Percentiles rank a stretch among this genome's conserved stretches.
Evolutionary conservation across 2,113 vertebrate species (phyloP).

Genomic region (Varanus komodoensis): DNA sequence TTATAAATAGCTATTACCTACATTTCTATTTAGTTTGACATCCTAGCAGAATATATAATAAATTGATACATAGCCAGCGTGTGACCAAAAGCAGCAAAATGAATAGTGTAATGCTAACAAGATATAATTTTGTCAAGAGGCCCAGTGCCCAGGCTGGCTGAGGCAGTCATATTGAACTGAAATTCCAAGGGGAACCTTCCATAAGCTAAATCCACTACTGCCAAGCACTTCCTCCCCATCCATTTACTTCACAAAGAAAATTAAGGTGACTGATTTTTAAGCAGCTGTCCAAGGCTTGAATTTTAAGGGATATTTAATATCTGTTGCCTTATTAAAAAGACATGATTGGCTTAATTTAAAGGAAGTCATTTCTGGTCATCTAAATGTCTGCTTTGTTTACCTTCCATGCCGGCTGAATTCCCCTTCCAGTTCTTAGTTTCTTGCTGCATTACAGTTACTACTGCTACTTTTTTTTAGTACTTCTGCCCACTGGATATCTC

Average conservation of each 20-base stretch:
- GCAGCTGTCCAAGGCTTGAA: neutral
- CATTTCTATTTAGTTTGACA: constrained; percentile 52
- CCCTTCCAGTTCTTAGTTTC: neutral
- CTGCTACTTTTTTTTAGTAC: neutral
- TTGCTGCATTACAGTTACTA: no score
- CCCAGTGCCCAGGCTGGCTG: constrained; percentile 15
- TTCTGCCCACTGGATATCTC: neutral
- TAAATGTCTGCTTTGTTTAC: neutral
- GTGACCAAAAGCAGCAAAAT: constrained; percentile 49
- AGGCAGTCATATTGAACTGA: constrained; percentile 42
- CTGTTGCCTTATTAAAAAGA: neutral
- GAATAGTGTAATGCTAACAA: constrained; percentile 48
- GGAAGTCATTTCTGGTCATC: no score
- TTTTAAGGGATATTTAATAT: neutral
- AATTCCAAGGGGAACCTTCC: constrained; percentile 59
- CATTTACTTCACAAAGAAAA: constrained; percentile 23
- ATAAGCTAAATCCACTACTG: constrained; percentile 26
- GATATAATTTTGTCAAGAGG: constrained; percentile 39
- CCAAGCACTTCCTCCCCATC: constrained; percentile 31
- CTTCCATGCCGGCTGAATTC: neutral
- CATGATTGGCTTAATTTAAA: neutral
- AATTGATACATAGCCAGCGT: constrained; percentile 43
- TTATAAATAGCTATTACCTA: constrained; percentile 30
- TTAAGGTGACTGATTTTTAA: constrained; percentile 10
- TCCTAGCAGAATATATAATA: constrained; percentile 47